Conservation (phyloP, 2,113 vertebrate species). For the Sinocyclocheilus anophthalmus region DNA sequence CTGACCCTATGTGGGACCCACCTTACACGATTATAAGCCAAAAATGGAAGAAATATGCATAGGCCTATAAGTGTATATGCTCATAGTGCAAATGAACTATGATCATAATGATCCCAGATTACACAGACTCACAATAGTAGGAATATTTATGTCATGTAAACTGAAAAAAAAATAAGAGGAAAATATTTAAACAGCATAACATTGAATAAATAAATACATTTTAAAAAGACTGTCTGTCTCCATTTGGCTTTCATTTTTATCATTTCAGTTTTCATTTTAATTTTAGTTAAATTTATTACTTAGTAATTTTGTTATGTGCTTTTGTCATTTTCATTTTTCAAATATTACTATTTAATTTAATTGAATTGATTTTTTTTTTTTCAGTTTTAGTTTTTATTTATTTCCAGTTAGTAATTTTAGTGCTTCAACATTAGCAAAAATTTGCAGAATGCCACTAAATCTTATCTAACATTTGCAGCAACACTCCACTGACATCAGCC, state of each 20-base stretch:
- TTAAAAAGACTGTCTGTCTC: no score
- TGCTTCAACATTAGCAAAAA: neutral
- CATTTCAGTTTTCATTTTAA: no score
- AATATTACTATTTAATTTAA: neutral
- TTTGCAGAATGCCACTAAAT: neutral
- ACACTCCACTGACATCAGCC: no score
- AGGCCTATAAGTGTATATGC: no score
- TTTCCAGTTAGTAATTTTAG: neutral
- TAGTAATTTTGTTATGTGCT: no score
- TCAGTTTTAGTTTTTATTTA: neutral
- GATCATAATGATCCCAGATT: neutral
- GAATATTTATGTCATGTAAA: neutral
- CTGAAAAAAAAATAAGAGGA: neutral
- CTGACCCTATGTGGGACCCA: neutral
- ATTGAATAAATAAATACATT: no score
- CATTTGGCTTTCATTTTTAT: no score
- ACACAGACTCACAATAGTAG: neutral
- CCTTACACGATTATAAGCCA: no score
- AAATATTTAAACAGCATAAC: neutral
- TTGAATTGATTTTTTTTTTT: neutral
- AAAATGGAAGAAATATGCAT: no score
- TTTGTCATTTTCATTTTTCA: neutral
- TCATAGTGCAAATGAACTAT: no score
- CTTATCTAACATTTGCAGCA: neutral
- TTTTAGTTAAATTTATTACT: no score